Conservation (phyloP, 2,113 vertebrate species). For the Tragelaphus scriptus region DNA sequence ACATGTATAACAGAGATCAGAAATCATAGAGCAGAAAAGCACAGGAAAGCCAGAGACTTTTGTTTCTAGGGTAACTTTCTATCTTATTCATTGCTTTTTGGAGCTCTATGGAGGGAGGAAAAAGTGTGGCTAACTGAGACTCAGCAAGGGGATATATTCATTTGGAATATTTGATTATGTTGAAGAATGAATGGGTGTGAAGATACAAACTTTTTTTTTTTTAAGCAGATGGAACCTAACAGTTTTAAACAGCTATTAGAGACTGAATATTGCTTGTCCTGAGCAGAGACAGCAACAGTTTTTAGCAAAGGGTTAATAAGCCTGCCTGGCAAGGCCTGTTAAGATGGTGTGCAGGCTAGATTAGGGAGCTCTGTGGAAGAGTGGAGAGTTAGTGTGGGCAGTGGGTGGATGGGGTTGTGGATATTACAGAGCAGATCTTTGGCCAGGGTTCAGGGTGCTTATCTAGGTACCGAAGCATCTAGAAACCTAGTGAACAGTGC, state of each 20-base stretch:
- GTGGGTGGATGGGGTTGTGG: background rate
- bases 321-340: background rate
- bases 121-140: background rate
- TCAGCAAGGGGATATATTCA: background rate
- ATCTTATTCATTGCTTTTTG: background rate
- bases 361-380: background rate
- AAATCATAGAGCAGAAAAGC: background rate
- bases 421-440: background rate
- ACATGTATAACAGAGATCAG: background rate
- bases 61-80: background rate
- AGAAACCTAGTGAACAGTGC: background rate
- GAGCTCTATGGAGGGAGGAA: background rate
- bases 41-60: background rate
- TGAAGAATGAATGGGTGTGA: background rate
- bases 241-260: background rate
- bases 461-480: background rate
- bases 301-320: background rate
- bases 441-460: background rate
- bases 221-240: background rate
- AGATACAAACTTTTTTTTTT: background rate
- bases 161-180: background rate
- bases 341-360: background rate
- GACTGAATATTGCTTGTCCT: background rate
- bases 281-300: background rate
- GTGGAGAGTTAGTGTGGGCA: background rate